phyloP scores from a whole-genome alignment of 2,888 invertebrate species.

The Drosophila paramelanica region DNA sequence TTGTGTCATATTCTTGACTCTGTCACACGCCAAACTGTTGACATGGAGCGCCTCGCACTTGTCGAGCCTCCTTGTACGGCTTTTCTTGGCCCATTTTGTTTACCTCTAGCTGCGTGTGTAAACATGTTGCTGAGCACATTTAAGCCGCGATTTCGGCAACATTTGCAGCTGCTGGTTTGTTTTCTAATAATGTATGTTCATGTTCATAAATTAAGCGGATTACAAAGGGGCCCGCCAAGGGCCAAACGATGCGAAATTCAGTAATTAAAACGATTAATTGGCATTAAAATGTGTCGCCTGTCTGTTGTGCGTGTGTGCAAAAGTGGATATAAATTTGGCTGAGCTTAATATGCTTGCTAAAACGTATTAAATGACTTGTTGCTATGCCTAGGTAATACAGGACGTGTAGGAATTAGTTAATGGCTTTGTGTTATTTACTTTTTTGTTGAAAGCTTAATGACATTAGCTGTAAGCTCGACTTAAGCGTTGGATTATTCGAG shows the following conservation, averaged over 20 bases:
- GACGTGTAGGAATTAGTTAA: slow-evolving; percentile 32
- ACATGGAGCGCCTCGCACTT: slow-evolving; percentile 30
- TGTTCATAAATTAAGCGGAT: slow-evolving; percentile 77
- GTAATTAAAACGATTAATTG: slow-evolving; percentile 63
- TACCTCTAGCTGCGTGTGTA: slow-evolving; percentile 28
- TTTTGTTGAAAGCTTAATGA: slow-evolving; percentile 4
- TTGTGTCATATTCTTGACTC: slow-evolving; percentile 59
- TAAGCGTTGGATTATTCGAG: not conserved
- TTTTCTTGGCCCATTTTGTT: slow-evolving; percentile 26
- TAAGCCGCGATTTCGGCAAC: slow-evolving; percentile 49
- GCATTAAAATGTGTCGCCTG: slow-evolving; percentile 41
- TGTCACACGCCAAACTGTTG: slow-evolving; percentile 41
- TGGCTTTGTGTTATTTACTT: slow-evolving; percentile 4
- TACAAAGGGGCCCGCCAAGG: slow-evolving; percentile 30
- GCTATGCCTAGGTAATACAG: slow-evolving; percentile 32
- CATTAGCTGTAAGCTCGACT: slow-evolving; percentile 7
- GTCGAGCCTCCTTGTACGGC: not conserved
- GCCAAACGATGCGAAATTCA: slow-evolving; percentile 18
- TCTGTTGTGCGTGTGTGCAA: not conserved
- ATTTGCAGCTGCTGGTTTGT: slow-evolving; percentile 32
- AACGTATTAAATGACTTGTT: slow-evolving; percentile 52
- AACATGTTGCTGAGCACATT: slow-evolving; percentile 44
- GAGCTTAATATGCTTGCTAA: slow-evolving; percentile 11
- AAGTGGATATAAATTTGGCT: slow-evolving; percentile 26
- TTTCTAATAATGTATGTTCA: slow-evolving; percentile 45